phyloP scores from a whole-genome alignment of 2,113 vertebrate genomes.

The Cervus canadensis region DNA sequence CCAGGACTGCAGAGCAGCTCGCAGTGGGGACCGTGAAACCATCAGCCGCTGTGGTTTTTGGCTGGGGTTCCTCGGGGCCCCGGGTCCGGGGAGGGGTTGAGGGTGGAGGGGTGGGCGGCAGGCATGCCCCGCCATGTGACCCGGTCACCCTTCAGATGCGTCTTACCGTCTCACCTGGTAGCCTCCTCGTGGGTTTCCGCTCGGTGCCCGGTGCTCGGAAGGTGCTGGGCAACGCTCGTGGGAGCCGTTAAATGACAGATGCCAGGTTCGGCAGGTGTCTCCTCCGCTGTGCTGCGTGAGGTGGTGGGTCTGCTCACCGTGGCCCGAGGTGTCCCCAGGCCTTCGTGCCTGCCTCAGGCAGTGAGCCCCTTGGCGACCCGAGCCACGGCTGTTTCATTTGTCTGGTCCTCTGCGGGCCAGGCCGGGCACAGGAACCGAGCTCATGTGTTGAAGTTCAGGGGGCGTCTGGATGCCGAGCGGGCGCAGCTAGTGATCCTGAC shows the following conservation, averaged over 20 bases:
- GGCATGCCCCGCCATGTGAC: fast-evolving
- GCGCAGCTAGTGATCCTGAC: neutral
- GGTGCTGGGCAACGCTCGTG: neutral
- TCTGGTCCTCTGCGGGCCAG: neutral
- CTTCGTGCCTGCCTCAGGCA: neutral
- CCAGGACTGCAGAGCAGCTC: neutral
- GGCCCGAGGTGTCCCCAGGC: neutral
- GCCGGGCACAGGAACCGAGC: neutral
- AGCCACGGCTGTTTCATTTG: neutral
- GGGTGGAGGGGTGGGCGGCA: neutral
- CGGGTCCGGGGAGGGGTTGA: no score
- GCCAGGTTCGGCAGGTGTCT: fast-evolving
- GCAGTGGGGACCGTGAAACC: fast-evolving
- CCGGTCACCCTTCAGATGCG: neutral
- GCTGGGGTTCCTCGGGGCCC: neutral
- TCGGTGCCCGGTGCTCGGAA: neutral
- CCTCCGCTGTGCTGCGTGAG: neutral
- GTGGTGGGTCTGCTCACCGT: no score
- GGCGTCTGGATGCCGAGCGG: neutral
- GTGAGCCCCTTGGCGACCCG: fast-evolving
- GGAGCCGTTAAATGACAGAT: neutral
- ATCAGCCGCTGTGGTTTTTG: neutral
- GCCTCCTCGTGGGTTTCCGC: neutral
- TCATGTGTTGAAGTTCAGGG: neutral
- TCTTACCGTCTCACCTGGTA: fast-evolving